Percentiles rank a stretch among this genome's conserved stretches.
phyloP scores from a whole-genome alignment of 2,888 invertebrate genomes.

The Prenolepis imparis region DNA sequence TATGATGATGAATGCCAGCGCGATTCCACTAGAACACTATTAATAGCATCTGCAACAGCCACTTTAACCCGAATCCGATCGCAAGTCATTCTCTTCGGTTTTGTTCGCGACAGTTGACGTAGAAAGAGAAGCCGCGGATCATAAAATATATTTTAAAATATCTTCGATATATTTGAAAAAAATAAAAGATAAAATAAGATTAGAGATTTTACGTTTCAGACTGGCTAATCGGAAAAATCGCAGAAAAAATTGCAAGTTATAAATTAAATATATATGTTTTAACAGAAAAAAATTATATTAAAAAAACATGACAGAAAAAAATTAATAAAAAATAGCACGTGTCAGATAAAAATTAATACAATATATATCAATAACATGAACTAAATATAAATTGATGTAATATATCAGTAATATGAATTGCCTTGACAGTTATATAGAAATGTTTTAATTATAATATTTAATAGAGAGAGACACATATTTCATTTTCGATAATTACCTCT shows the following conservation, averaged over 20 bases:
- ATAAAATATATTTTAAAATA: slow-evolving; percentile 13
- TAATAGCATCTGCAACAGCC: slow-evolving; percentile 74
- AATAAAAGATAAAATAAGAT: slow-evolving; percentile 7
- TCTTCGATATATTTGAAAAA: neutral
- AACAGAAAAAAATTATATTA: neutral
- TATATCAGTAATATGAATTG: neutral
- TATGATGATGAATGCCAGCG: slow-evolving; percentile 77
- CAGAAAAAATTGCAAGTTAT: slow-evolving; percentile 9
- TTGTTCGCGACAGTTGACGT: slow-evolving; percentile 46
- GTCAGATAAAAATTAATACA: neutral
- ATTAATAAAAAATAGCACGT: neutral
- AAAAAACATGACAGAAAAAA: neutral
- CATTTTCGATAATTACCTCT: neutral
- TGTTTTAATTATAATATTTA: slow-evolving; percentile 8
- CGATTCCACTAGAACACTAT: slow-evolving; percentile 72
- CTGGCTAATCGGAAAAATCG: neutral
- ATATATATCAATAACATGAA: neutral
- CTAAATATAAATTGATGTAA: slow-evolving; percentile 5
- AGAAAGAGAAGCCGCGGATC: neutral
- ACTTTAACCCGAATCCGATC: slow-evolving; percentile 65
- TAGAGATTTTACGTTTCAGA: neutral
- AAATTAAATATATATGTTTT: slow-evolving; percentile 12
- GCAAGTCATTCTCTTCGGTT: slow-evolving; percentile 73
- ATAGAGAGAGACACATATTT: neutral
- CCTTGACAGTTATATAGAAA: slow-evolving; percentile 6